phyloP scores from a whole-genome alignment of 2,113 vertebrate species.

The Rhagologus leucostigma region DNA sequence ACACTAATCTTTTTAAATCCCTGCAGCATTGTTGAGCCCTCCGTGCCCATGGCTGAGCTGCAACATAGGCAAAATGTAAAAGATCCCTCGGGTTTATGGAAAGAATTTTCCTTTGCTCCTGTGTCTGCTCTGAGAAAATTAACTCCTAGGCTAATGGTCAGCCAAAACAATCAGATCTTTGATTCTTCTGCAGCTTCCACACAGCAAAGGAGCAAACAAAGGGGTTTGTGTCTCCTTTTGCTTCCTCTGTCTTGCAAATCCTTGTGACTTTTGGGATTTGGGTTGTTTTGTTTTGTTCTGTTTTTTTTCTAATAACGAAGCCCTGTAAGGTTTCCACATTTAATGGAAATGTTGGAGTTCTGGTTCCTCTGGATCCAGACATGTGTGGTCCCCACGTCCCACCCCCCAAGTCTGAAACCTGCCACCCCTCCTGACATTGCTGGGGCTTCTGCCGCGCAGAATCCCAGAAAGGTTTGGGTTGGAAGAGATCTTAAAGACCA shows the following conservation, averaged over 20 bases:
- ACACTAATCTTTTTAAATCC: background rate
- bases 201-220: background rate
- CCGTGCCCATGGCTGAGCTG: background rate
- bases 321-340: background rate
- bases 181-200: background rate
- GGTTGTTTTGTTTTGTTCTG: background rate
- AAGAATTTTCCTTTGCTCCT: background rate
- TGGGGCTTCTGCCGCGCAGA: background rate
- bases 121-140: background rate
- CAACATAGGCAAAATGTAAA: background rate
- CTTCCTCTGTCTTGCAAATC: background rate
- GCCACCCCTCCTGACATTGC: accelerated
- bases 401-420: background rate
- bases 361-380: background rate
- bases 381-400: accelerated
- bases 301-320: background rate
- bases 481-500: accelerated
- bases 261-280: too few species aligned
- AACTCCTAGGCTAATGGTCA: background rate
- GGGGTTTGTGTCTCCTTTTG: background rate
- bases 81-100: background rate
- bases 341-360: background rate
- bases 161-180: background rate
- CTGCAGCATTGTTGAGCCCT: accelerated
- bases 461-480: background rate